Percentiles rank a stretch among this genome's conserved stretches.
These are phyloP conservation scores for Chironomus tentans DNA, from an alignment of 2,888 invertebrate species.

Conservation along the genomic window DNA sequence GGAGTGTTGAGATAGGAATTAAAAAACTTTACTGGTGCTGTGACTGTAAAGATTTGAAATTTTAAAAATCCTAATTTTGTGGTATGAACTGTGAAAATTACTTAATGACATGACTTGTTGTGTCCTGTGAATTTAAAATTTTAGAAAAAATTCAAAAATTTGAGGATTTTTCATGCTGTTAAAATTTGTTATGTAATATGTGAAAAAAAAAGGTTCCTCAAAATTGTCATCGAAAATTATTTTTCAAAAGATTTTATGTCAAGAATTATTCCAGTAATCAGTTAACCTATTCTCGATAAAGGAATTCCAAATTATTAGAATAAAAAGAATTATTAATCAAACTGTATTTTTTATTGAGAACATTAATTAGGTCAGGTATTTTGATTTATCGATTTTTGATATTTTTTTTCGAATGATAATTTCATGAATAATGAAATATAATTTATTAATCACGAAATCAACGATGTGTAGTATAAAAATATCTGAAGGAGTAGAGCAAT, in stretches of 20 bases:
- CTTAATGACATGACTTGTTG: no score
- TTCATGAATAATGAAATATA: no score
- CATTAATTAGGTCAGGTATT: slow-evolving; percentile 22
- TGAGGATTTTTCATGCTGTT: background rate
- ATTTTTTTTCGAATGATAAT: background rate
- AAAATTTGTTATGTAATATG: background rate
- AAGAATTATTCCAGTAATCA: background rate
- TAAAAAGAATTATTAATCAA: no score
- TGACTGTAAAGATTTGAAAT: no score
- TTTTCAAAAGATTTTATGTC: background rate
- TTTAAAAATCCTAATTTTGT: no score
- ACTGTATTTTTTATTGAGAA: background rate
- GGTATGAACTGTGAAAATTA: no score
- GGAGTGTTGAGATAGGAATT: background rate
- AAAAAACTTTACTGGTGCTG: background rate
- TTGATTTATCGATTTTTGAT: background rate
- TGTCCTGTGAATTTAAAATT: no score
- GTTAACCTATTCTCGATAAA: no score
- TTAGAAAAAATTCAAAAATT: no score
- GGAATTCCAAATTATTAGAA: no score
- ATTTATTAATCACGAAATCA: no score
- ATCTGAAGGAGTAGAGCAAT: background rate
- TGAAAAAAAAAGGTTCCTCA: background rate
- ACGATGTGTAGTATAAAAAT: no score
- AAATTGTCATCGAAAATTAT: background rate